Percentiles rank a stretch among this genome's conserved stretches.
Conservation (phyloP, 2,797 vertebrate species). For the Odontamblyopus lacepedii region DNA sequence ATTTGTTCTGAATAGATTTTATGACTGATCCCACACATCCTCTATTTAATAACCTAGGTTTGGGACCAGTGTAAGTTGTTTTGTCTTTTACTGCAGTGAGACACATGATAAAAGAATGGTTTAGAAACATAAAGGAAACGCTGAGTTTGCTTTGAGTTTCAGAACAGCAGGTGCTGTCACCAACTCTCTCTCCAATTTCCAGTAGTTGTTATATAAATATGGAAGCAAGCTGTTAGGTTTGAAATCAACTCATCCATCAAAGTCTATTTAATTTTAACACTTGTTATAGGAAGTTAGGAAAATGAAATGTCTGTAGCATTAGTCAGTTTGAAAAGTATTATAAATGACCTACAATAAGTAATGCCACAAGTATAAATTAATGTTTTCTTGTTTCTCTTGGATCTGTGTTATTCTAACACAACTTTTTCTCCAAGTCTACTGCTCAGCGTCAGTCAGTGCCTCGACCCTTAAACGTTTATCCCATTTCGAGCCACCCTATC, state of each 20-base stretch:
- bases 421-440: constrained; percentile 22
- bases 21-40: background rate
- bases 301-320: constrained; percentile 28
- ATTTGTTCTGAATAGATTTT: no score
- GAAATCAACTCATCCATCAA: constrained; percentile 45
- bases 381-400: constrained; percentile 29
- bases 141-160: constrained; percentile 43
- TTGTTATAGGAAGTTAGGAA: constrained; percentile 26
- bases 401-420: constrained; percentile 10
- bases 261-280: constrained; percentile 30
- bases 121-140: background rate
- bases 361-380: constrained; percentile 6
- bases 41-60: background rate
- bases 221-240: constrained; percentile 42
- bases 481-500: constrained; percentile 50
- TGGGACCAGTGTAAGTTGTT: background rate
- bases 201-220: constrained; percentile 41
- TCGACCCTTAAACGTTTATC: constrained; percentile 45
- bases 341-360: constrained; percentile 10
- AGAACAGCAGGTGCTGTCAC: constrained; percentile 54
- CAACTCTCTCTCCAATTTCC: constrained; percentile 34
- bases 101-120: background rate
- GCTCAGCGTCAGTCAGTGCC: constrained; percentile 37
- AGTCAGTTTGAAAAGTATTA: constrained; percentile 10
- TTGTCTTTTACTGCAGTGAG: background rate